Evolutionary conservation across 2,888 invertebrate species (phyloP).

Genomic region (Eristalis tenax): DNA sequence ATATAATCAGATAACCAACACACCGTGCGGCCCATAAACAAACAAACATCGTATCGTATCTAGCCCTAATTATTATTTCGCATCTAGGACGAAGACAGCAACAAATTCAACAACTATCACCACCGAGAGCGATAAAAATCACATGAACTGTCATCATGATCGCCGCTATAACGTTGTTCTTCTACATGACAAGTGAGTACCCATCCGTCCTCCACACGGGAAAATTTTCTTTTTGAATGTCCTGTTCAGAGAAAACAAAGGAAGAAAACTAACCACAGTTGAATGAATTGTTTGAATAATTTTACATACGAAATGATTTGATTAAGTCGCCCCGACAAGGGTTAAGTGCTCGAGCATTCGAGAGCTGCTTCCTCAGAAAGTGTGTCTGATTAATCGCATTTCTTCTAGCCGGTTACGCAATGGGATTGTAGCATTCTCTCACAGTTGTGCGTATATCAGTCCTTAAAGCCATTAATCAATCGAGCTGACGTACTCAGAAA

Average conservation of each 20-base stretch:
- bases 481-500: conserved; percentile 18
- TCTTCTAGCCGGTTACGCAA: conserved; percentile 23
- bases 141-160: conserved; percentile 77
- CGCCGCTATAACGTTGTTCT: conserved; percentile 79
- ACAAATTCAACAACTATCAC: conserved; percentile 44
- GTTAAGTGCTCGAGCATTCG: neutral
- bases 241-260: no score
- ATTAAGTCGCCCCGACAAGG: neutral
- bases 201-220: neutral
- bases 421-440: neutral
- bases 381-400: conserved; percentile 13
- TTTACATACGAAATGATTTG: conserved; percentile 10
- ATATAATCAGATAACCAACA: conserved; percentile 29
- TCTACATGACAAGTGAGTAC: conserved; percentile 81
- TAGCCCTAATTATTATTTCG: conserved; percentile 5
- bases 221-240: neutral
- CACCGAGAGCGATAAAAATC: conserved; percentile 66
- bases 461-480: neutral
- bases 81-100: conserved; percentile 33
- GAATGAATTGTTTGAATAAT: conserved; percentile 27
- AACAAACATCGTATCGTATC: neutral
- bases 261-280: neutral
- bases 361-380: neutral
- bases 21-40: conserved; percentile 4
- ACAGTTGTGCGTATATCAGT: neutral